Conservation (phyloP, 2,888 invertebrate species). For the Drosophila prolongata region DNA sequence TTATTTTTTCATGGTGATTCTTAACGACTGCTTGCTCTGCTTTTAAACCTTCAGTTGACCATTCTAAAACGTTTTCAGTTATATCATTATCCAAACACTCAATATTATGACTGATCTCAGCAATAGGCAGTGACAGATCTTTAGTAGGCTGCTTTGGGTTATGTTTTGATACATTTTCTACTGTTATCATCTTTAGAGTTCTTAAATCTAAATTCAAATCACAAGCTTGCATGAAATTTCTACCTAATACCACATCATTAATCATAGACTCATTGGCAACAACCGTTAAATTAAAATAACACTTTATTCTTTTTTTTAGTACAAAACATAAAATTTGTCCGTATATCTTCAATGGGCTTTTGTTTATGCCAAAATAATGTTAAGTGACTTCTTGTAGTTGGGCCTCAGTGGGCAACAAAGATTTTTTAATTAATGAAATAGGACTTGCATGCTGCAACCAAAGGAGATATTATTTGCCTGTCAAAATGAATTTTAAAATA, state of each 20-base stretch:
- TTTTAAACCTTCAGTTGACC: background rate
- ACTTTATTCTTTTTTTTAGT: background rate
- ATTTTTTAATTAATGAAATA: background rate
- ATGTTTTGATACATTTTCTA: background rate
- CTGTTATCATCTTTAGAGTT: background rate
- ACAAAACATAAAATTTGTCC: background rate
- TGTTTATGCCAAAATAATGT: background rate
- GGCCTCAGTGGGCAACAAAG: background rate
- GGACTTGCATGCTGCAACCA: background rate
- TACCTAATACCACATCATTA: background rate
- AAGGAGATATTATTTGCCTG: background rate
- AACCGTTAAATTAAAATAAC: background rate
- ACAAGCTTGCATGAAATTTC: conserved; percentile 1
- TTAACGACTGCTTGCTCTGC: background rate
- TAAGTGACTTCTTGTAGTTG: background rate
- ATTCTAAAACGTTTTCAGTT: background rate
- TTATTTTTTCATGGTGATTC: background rate
- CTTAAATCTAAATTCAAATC: background rate
- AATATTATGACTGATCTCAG: background rate
- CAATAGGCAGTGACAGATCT: background rate
- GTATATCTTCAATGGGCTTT: background rate
- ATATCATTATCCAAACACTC: background rate
- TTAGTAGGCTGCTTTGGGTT: background rate
- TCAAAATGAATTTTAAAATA: background rate
- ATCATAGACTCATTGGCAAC: background rate